phyloP scores from a whole-genome alignment of 2,888 invertebrate genomes.

The Ichneumon xanthorius region DNA sequence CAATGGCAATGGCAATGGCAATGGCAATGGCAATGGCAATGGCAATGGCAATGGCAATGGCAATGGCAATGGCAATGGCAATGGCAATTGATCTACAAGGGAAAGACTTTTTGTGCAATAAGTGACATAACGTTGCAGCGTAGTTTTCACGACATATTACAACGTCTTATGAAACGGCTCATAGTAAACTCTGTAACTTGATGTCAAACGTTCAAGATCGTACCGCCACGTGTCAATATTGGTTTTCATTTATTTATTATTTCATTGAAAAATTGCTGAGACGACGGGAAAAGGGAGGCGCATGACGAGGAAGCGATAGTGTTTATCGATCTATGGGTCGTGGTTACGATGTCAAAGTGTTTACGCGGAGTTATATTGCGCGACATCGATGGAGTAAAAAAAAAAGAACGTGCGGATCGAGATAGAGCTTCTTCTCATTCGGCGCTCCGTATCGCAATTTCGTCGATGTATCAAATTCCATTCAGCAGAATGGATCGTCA shows the following conservation, averaged over 20 bases:
- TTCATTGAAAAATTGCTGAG: neutral
- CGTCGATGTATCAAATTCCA: too few relatives aligned
- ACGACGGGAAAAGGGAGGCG: neutral
- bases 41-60: too few relatives aligned
- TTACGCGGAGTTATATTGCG: neutral
- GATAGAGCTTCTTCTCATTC: too few relatives aligned
- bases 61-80: neutral
- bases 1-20: too few relatives aligned
- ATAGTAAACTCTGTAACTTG: slow-evolving; percentile 55
- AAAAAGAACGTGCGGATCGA: neutral
- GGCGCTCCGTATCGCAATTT: too few relatives aligned
- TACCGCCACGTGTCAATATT: slow-evolving; percentile 20
- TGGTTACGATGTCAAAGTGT: slow-evolving; percentile 1
- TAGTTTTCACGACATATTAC: slow-evolving; percentile 43
- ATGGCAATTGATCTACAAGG: neutral
- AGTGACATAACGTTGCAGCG: neutral
- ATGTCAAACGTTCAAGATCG: slow-evolving; percentile 73
- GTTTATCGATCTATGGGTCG: neutral
- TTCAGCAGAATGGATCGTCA: too few relatives aligned
- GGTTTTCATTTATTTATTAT: neutral
- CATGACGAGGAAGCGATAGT: neutral
- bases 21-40: too few relatives aligned
- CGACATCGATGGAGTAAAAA: neutral
- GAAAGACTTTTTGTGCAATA: neutral
- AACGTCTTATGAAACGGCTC: slow-evolving; percentile 38